Base-by-base conservation (phyloP, 2,113 vertebrate species). In the Anguilla japonica region DNA sequence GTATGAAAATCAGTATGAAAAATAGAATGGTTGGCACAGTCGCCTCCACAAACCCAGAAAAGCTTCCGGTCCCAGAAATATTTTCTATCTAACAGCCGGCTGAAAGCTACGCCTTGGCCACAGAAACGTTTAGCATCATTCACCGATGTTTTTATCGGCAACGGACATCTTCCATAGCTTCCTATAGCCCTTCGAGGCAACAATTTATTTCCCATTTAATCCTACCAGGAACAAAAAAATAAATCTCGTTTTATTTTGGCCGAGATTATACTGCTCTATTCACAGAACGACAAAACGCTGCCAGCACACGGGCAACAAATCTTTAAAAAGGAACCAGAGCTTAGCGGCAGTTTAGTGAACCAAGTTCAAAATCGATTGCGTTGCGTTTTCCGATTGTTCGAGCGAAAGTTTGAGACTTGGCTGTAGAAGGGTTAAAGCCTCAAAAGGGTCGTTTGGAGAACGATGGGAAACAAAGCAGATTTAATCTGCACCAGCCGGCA, bases 401-500 rank as follows among this genome's bases (percentile, higher is more conserved):
- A 46, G 43, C 4, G 9, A 46, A 9, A 46, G 43, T 46, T 46
- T 46, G 43, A 5, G 43, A 46, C 43, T 46, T 46, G 43, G 43
- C 43, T 6, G 43, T 2, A n/a, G 63, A 71, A 20, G 63, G 71
- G 71, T 75, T 75, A 75, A 75, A 22, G 11, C 16, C 63, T 71
- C 63, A 34, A 34, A n/a, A 26, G 26, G 63, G 63, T 71, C 20
- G 26, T 71, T 71, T 84, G 40, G 46, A 90, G 84, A 41, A 92
- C 90, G 92, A 75, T 75, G n/a, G 71, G 71, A 75, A 79, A 79
- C 84, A 92, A 91, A 87, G 87, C 87, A 26, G 40, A 84, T 89
- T 89, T 90, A 89, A 41, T n/a, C 71, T 67, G 41, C 18, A 91
- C 89, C 89, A 91, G 92, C 89, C 93, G 14, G 78, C 40, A 56